Conservation (phyloP, 1,140 invertebrate species). For the Saccostrea cuccullata region DNA sequence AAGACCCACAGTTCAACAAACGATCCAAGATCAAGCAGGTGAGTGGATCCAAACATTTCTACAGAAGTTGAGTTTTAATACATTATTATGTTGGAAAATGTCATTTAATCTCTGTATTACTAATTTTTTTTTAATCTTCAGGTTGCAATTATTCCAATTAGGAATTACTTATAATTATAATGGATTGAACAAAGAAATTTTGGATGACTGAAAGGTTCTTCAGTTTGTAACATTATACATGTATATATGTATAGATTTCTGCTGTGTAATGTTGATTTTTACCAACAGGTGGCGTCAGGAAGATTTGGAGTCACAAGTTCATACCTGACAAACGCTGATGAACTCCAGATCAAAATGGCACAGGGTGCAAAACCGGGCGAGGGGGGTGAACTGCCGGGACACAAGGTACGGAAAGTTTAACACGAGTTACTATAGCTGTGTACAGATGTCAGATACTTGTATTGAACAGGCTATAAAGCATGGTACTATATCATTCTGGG, state of each 20-base stretch:
- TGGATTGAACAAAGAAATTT: no score
- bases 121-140: no score
- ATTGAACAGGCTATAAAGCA: no score
- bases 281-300: constrained; percentile 94
- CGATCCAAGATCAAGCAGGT: constrained; percentile 86
- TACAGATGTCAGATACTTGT: no score
- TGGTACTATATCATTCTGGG: not conserved
- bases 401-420: constrained; percentile 73
- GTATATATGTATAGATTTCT: no score
- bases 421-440: no score
- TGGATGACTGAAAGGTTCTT: no score
- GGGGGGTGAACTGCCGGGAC: constrained; percentile 78
- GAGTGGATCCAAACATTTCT: not conserved
- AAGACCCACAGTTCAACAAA: constrained; percentile 84
- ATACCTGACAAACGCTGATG: constrained; percentile 93
- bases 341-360: constrained; percentile 80
- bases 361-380: constrained; percentile 80
- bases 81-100: not conserved
- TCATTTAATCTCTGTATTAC: no score
- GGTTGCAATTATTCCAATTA: no score
- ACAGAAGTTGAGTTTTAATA: not conserved
- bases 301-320: constrained; percentile 98
- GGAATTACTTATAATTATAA: no score
- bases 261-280: no score
- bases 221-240: no score